These are phyloP conservation scores for Hippopotamyrus pictus DNA, from an alignment of 2,797 vertebrate species.

Conservation along the genomic window DNA sequence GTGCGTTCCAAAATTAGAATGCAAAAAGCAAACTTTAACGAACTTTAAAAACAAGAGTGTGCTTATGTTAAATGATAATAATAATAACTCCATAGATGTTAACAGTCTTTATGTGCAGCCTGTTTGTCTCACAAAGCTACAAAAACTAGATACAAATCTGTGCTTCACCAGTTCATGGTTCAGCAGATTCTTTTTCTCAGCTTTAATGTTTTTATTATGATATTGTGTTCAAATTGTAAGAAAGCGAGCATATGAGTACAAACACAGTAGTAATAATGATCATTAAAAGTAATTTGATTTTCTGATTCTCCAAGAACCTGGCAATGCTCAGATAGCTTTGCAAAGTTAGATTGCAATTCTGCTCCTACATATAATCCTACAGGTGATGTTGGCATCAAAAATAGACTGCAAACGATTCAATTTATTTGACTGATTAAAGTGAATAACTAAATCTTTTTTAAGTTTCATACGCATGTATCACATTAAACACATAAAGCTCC, in stretches of 20 bases:
- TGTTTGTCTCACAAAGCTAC: not conserved
- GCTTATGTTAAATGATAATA: not conserved
- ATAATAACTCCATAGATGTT: not conserved
- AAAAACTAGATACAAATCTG: not conserved
- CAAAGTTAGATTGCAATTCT: not conserved
- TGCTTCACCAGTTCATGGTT: not conserved
- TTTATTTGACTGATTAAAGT: not conserved
- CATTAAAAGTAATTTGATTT: not conserved
- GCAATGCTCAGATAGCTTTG: not conserved
- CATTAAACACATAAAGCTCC: not conserved
- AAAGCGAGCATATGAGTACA: not conserved
- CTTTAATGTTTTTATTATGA: not conserved
- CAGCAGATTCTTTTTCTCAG: not conserved
- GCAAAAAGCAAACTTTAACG: not conserved
- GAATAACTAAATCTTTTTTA: not conserved
- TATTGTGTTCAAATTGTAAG: not conserved
- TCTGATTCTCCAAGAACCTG: not conserved
- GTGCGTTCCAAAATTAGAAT: not conserved
- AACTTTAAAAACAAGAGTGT: not conserved
- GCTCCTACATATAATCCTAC: not conserved
- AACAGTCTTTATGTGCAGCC: not conserved
- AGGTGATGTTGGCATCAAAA: not conserved
- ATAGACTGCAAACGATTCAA: not conserved
- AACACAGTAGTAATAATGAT: not conserved
- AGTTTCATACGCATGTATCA: not conserved